Evolutionary conservation across 2,888 invertebrate species (phyloP), one percentile per base, ranked within the genome.

Genomic region (Sinelater perroti): DNA sequence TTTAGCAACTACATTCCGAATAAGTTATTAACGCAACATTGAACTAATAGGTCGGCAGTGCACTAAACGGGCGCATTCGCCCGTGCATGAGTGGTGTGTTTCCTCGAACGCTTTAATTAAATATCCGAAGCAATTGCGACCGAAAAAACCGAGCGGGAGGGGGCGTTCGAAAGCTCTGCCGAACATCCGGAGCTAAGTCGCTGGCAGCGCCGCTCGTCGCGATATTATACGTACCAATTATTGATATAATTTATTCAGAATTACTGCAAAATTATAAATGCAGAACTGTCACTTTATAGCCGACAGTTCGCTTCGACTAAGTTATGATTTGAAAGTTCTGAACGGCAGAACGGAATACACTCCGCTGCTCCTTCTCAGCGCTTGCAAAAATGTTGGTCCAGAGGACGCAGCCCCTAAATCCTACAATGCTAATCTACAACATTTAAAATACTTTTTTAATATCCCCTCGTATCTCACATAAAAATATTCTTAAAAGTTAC

Each of bases 11-110:
- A 74, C 74, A 75, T 75, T 72, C 73, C 72, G 72, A 74, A 75
- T 74, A 70, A 71, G 71, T 76, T 76, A 75, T 72, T 74, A 75
- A 75, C 75, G 70, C 72, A 68, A 75, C 76, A 76, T 76, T 76
- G 75, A 75, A 68, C 72, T 74, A 75, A 75, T 71, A 69, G 30
- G 56, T 49, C 44, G 20, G 17, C 44, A 16, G 17, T 53, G 20
- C 33, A 42, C 40, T 30, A 42, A 45, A 45, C 7, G 17, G 3
- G 45, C 13, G 20, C 16, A 17, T 45, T 53, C 14, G 28, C 35
- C 35, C 47, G 24, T 47, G 42, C 31, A 16, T 42, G 24, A 24
- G 10, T 40, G 11, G 36, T 10, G 18, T 11, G 13, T 31, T 31
- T 11, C 4, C 3, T 36, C n/a, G n/a, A n/a, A n/a, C n/a, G n/a